Evolutionary conservation across 2,888 invertebrate genomes (phyloP).

Genomic region (Epirrhoe tristata): DNA sequence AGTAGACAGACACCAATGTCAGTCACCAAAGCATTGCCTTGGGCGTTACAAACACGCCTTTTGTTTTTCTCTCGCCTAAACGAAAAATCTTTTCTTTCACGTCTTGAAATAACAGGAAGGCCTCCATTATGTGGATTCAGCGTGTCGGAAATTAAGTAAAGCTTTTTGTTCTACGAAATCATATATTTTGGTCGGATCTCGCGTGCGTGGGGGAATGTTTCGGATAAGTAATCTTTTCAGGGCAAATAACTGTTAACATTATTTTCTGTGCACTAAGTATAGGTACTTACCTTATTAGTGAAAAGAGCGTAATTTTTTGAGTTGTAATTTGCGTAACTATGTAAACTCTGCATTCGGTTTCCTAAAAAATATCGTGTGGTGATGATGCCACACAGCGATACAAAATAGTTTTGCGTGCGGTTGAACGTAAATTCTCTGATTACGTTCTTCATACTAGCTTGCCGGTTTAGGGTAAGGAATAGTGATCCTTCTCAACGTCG

Average conservation of each 20-base stretch:
- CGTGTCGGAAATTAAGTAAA: conserved; percentile 40
- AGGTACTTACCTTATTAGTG: too few relatives aligned
- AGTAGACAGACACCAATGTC: not conserved
- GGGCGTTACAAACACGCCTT: conserved; percentile 4
- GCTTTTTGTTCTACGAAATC: conserved; percentile 28
- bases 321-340: too few relatives aligned
- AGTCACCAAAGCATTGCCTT: conserved; percentile 1
- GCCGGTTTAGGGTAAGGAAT: too few relatives aligned
- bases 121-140: conserved; percentile 41
- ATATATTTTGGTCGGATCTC: conserved; percentile 14
- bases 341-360: too few relatives aligned
- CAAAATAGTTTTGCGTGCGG: too few relatives aligned
- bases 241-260: not conserved
- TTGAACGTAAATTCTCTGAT: too few relatives aligned
- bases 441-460: too few relatives aligned
- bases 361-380: too few relatives aligned
- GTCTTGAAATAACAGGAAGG: conserved; percentile 30
- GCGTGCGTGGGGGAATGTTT: conserved; percentile 16
- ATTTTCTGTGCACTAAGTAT: not conserved
- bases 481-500: too few relatives aligned
- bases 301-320: too few relatives aligned
- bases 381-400: too few relatives aligned
- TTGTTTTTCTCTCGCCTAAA: conserved; percentile 10
- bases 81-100: conserved; percentile 15
- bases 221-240: conserved; percentile 10